Conservation (phyloP, 1,140 invertebrate species). For the Drosophila pseudoananassae region DNA sequence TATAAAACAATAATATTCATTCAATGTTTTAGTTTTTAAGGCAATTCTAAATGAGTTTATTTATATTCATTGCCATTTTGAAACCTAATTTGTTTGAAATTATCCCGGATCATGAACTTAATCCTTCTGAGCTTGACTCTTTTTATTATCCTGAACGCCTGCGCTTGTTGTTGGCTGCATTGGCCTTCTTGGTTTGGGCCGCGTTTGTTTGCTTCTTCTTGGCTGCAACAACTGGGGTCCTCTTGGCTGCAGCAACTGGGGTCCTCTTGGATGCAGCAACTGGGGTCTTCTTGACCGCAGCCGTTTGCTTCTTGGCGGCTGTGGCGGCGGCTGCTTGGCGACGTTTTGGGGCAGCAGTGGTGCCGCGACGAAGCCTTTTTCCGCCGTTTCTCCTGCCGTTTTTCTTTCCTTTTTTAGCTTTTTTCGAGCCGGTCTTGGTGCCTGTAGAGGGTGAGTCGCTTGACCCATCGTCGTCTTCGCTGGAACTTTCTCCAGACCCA, state of each 20-base stretch:
- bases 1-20: no score
- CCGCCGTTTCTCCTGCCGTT: conserved; percentile 4
- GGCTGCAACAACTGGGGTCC: conserved; percentile 2
- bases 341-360: conserved; percentile 14
- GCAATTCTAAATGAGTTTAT: not conserved
- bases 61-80: not conserved
- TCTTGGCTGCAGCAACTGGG: conserved; percentile 15
- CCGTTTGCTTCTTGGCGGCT: conserved; percentile 6
- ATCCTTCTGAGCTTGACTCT: no score
- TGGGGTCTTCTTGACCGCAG: conserved; percentile 10
- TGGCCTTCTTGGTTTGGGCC: conserved; percentile 12
- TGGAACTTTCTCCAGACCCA: not conserved
- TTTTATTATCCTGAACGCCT: conserved; percentile 17
- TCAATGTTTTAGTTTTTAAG: no score
- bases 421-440: not conserved
- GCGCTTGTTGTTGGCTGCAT: conserved; percentile 22
- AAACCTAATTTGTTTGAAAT: not conserved
- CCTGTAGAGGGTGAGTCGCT: not conserved
- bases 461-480: not conserved
- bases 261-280: conserved; percentile 2
- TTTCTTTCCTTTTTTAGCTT: not conserved
- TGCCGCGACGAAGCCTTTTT: conserved; percentile 1
- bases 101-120: no score
- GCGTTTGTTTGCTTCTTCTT: conserved; percentile 1
- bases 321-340: conserved; percentile 2